Evolutionary conservation across 2,888 invertebrate genomes (phyloP).

Genomic region (Sarcophaga variegata): DNA sequence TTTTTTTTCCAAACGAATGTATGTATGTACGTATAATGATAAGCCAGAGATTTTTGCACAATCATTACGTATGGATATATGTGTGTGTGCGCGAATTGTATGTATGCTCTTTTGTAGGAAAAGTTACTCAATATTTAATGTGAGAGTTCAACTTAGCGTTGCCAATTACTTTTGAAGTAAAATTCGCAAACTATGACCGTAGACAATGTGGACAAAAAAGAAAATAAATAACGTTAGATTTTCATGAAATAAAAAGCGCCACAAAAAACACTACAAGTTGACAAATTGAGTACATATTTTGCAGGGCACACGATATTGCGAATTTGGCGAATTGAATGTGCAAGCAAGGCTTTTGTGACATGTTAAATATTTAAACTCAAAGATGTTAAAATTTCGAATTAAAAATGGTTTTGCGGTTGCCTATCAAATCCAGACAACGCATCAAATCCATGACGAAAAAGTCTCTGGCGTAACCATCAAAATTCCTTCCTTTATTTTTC

Average conservation of each 20-base stretch:
- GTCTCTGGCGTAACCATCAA: too few relatives aligned
- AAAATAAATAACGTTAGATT: background rate
- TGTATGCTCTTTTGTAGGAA: background rate
- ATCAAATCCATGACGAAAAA: too few relatives aligned
- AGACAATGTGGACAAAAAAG: background rate
- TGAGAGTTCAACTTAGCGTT: background rate
- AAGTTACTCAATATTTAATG: background rate
- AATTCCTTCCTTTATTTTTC: too few relatives aligned
- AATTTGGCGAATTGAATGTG: too few relatives aligned
- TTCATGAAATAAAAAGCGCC: background rate
- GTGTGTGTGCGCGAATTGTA: background rate
- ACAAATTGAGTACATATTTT: too few relatives aligned
- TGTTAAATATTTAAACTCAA: too few relatives aligned
- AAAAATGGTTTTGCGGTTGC: too few relatives aligned
- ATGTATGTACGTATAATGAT: background rate
- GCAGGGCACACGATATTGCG: too few relatives aligned
- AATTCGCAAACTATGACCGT: background rate
- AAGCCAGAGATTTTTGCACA: background rate
- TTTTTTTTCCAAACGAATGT: background rate
- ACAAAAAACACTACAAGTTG: too few relatives aligned
- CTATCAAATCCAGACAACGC: too few relatives aligned
- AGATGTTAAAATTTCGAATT: too few relatives aligned
- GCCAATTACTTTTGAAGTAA: background rate
- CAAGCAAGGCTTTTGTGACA: too few relatives aligned
- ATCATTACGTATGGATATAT: background rate